Evolutionary conservation across 2,797 vertebrate genomes (phyloP).

Genomic region (Sus cebifrons): DNA sequence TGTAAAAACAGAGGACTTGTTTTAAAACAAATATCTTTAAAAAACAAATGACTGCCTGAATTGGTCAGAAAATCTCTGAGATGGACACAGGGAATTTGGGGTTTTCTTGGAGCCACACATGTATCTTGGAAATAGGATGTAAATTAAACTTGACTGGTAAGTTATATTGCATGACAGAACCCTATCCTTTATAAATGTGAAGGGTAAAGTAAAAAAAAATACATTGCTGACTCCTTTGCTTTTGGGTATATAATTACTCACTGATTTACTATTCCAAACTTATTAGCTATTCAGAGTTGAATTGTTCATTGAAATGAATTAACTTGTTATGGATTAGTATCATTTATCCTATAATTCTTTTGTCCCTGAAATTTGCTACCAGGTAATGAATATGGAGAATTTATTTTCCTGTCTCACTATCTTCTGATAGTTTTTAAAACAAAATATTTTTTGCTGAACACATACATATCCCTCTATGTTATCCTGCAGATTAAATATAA

Average conservation of each 20-base stretch:
- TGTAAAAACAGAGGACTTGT: not conserved
- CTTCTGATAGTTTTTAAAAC: constrained; percentile 20
- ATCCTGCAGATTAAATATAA: not conserved
- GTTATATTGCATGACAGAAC: not conserved
- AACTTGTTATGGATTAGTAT: not conserved
- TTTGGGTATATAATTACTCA: not conserved
- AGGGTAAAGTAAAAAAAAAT: not conserved
- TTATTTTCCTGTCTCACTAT: not conserved
- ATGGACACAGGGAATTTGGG: accelerated
- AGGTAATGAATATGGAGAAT: not conserved
- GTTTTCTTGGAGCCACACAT: accelerated
- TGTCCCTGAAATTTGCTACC: not conserved
- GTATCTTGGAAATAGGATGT: not conserved
- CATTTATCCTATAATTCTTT: not conserved
- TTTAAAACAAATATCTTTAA: not conserved
- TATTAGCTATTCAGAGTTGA: not conserved
- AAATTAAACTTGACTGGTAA: not conserved
- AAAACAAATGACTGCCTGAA: not conserved
- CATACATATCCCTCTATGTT: too few relatives aligned
- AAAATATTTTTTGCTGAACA: not conserved
- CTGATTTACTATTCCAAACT: not conserved
- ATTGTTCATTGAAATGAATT: not conserved
- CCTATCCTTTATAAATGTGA: accelerated
- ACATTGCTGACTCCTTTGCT: not conserved
- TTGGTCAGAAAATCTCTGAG: not conserved